Base-by-base conservation (phyloP, 2,797 vertebrate species). In the Ispidina lecontei region DNA sequence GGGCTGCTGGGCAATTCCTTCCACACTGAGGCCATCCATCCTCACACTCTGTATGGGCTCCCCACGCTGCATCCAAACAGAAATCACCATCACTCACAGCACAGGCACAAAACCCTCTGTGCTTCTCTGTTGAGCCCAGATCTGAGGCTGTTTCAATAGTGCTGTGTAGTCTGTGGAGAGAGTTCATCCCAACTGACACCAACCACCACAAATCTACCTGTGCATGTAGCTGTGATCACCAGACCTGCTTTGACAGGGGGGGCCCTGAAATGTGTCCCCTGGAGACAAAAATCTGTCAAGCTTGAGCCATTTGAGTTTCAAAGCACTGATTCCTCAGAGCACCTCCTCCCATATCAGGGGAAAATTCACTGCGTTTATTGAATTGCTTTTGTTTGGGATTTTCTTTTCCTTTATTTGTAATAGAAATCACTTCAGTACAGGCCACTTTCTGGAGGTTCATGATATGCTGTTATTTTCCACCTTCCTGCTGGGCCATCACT, bases 31-130 rank as follows among this genome's bases (percentile, higher is more conserved):
- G 55, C 96, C 94, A 0, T 96, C 95, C 69, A 94, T 73, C 60
- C 97, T 97, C 74, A 87, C 82, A n/a, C 96, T 98, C 55, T 97
- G 97, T n/a, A 96, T 91, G 56, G 95, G 84, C 52, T 97, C 97
- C 31, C 86, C 97, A 49, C 94, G 97, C 97, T 98, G 96, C 19
- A 52, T 86, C 72, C 95, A 93, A 72, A 79, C 75, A 96, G 86
- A 82, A 63, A 43, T 9, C 90, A 87, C 63, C 5, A 35, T 62
- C 31, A 87, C 20, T 93, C 79, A 69, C 81, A 90, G 58, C 63
- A 87, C 26, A 31, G 71, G 31, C 43, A 49, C 33, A 51, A 31
- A 44, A 33, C 1, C 14, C 33, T 75, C 43, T 14, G 15, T 39
- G 39, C 10, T 69, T 63, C 54, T 65, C 55, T 58, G 15, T 7